Base-by-base conservation (phyloP, 2,888 invertebrate genomes). In the Tachina lurida region DNA sequence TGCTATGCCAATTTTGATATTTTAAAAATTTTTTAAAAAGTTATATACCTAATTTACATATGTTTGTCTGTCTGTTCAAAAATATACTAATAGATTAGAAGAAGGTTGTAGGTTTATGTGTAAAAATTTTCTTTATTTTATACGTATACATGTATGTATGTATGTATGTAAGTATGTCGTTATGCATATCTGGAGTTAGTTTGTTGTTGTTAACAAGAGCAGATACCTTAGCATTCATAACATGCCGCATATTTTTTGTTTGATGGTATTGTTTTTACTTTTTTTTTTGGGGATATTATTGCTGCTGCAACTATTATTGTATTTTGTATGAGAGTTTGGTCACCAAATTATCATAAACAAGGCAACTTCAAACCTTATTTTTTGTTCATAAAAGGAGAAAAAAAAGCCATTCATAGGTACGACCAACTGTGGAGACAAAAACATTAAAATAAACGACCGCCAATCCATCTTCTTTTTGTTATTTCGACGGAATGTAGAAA, bases 361-460 rank as follows among this genome's bases (percentile, higher is more conserved):
- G 58, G 19, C 77, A 58, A 73, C 8, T 17, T 67, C 22, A 43
- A 65, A 67, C 67, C 70, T 82, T 68, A 65, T 60, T 43, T 39
- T 67, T 45, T 45, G 10, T 60, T 19, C 31, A 39, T 43, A 52
- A 49, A n/a, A 19, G 49, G 39, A n/a, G 15, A 56, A 22, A 78
- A 41, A 78, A 63, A 71, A 12, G 41, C 49, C 67, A 68, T 67
- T 58, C 65, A 60, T 79, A 78, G 54, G n/a, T 75, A 74, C 67
- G 91, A 91, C 79, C 83, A 84, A 81, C 80, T 79, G 79, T 76
- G 75, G 80, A 71, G 74, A 75, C 80, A 91, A 88, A 83, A 87
- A 89, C 91, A 91, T 91, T 90, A 90, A 91, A 91, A 91, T 90
- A 90, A 91, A 91, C 90, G 91, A 91, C 88, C 79, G 71, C 63